These are phyloP conservation scores for Drosophila mimica DNA, from an alignment of 2,888 invertebrate genomes.

Conservation along the genomic window DNA sequence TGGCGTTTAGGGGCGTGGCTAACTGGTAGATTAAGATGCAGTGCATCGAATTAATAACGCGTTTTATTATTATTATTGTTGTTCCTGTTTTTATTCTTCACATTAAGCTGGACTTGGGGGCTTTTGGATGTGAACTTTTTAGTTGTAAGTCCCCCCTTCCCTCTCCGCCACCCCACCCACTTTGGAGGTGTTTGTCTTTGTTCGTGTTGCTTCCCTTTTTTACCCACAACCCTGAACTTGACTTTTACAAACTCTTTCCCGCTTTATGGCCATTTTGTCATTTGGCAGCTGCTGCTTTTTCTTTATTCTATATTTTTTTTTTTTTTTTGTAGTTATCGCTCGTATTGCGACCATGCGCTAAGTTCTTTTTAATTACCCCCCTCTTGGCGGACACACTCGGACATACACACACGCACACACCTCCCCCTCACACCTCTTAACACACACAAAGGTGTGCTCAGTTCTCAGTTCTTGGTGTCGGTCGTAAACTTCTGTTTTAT, in stretches of 20 bases:
- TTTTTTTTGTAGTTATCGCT: slow-evolving; percentile 37
- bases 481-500: slow-evolving; percentile 58
- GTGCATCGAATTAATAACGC: slow-evolving; percentile 71
- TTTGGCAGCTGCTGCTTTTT: slow-evolving; percentile 25
- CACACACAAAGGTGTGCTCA: slow-evolving; percentile 29
- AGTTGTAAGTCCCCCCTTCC: not conserved
- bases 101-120: slow-evolving; percentile 36
- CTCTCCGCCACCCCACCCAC: not conserved
- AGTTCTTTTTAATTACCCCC: slow-evolving; percentile 72
- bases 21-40: slow-evolving; percentile 64
- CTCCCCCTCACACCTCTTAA: not conserved
- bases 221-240: slow-evolving; percentile 71
- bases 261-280: slow-evolving; percentile 11
- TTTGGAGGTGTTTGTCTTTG: not conserved
- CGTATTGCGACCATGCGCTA: slow-evolving; percentile 68
- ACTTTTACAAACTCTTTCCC: slow-evolving; percentile 69
- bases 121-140: slow-evolving; percentile 19
- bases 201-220: slow-evolving; percentile 29
- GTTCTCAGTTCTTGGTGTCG: slow-evolving; percentile 21
- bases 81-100: slow-evolving; percentile 19
- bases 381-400: not conserved
- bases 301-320: not conserved
- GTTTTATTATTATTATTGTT: slow-evolving; percentile 52
- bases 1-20: not conserved
- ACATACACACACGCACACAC: not conserved